A percentile compares a stretch with the other conserved stretches of the same genome.
phyloP scores from a whole-genome alignment of 1,140 invertebrate genomes.

The Theocolax elegans region DNA sequence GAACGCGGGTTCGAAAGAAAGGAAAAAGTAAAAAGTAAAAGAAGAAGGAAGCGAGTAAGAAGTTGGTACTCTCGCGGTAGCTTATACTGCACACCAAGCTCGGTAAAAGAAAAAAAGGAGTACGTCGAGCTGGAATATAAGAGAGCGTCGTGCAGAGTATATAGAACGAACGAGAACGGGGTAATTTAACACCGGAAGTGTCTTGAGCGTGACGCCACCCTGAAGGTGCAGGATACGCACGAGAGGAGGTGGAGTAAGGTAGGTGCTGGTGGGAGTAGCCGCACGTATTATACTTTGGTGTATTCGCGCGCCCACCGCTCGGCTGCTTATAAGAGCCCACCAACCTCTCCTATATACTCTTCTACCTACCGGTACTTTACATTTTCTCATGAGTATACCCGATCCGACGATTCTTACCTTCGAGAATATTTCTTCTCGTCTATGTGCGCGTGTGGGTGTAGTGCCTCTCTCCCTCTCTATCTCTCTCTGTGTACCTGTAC shows the following conservation, averaged over 20 bases:
- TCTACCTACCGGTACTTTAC: too few species aligned
- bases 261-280: constrained; percentile 53
- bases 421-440: too few species aligned
- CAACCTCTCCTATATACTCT: too few species aligned
- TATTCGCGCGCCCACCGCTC: too few species aligned
- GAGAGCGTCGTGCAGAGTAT: constrained; percentile 34
- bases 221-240: constrained; percentile 66
- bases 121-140: constrained; percentile 44
- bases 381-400: background rate
- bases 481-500: too few species aligned
- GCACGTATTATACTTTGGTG: too few species aligned
- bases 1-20: background rate
- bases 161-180: constrained; percentile 45
- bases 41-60: constrained; percentile 1
- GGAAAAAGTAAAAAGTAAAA: background rate
- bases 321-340: too few species aligned
- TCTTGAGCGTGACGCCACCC: constrained; percentile 69
- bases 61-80: too few species aligned
- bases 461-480: too few species aligned
- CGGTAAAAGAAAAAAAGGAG: constrained; percentile 24
- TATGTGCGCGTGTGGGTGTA: too few species aligned
- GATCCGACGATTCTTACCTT: background rate
- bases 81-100: background rate
- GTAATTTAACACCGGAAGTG: constrained; percentile 69
- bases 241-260: constrained; percentile 50